phyloP scores from a whole-genome alignment of 2,113 vertebrate genomes.

The Chloropsis hardwickii region DNA sequence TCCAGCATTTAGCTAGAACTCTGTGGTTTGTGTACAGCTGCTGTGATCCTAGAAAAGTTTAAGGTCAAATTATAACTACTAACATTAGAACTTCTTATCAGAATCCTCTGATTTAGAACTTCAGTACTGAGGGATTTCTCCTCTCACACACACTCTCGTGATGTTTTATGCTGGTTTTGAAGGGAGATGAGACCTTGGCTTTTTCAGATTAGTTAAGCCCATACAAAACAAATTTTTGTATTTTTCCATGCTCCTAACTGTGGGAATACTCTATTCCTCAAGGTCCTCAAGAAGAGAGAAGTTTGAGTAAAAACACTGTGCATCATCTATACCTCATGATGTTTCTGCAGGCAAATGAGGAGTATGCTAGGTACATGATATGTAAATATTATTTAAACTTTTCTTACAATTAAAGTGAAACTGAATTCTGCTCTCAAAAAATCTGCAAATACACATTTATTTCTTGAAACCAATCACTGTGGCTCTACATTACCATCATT shows the following conservation, averaged over 20 bases:
- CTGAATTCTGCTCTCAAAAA: background rate
- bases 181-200: background rate
- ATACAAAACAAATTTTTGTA: fast-evolving
- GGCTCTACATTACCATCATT: background rate
- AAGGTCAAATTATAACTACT: background rate
- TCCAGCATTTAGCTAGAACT: background rate
- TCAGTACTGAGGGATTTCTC: background rate
- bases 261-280: background rate
- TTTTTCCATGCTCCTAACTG: background rate
- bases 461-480: background rate
- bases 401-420: background rate
- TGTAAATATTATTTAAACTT: background rate
- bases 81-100: background rate
- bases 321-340: background rate
- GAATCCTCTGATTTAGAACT: background rate
- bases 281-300: background rate
- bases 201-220: background rate
- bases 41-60: background rate
- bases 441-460: background rate
- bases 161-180: background rate
- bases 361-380: background rate
- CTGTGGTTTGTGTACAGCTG: background rate
- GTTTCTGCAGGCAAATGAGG: background rate
- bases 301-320: background rate
- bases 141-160: background rate